These are phyloP conservation scores for Peromyscus eremicus DNA, from an alignment of 2,797 vertebrate genomes.

Conservation along the genomic window DNA sequence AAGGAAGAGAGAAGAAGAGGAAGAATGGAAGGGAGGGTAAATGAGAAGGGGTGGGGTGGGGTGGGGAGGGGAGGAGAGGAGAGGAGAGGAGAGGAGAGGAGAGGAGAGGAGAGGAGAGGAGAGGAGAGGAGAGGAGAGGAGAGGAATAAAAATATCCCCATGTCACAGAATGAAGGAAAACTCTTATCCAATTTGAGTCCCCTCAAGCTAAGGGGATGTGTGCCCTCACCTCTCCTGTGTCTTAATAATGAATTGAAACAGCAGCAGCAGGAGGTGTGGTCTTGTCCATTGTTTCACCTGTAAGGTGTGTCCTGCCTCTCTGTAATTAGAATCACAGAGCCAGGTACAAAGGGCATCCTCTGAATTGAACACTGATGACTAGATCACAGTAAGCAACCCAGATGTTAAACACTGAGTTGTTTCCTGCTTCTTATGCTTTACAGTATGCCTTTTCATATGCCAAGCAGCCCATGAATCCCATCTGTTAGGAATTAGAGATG, in stretches of 20 bases:
- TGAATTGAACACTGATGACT: constrained; percentile 43
- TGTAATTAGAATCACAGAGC: constrained; percentile 58
- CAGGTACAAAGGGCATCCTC: constrained; percentile 66
- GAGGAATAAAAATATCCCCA: not conserved
- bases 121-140: not conserved
- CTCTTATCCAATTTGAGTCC: not conserved
- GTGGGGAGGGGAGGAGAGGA: not conserved
- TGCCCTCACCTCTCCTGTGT: not conserved
- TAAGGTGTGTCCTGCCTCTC: constrained; percentile 63
- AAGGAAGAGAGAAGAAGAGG: not conserved
- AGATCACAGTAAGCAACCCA: constrained; percentile 44
- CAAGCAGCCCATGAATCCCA: constrained; percentile 69
- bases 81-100: not conserved
- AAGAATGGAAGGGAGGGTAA: not conserved
- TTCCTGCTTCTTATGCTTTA: constrained; percentile 71
- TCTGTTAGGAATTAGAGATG: constrained; percentile 71
- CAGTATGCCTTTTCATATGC: constrained; percentile 18
- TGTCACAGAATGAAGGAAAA: constrained; percentile 27
- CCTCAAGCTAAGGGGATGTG: not conserved
- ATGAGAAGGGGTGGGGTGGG: no score
- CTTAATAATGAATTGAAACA: not conserved
- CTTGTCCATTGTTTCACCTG: constrained; percentile 66
- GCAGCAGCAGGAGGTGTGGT: not conserved
- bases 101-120: not conserved
- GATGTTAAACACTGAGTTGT: constrained; percentile 36